Percentiles rank a stretch among this genome's conserved stretches.
phyloP scores from a whole-genome alignment of 2,888 invertebrate genomes.

The Corythucha ciliata region DNA sequence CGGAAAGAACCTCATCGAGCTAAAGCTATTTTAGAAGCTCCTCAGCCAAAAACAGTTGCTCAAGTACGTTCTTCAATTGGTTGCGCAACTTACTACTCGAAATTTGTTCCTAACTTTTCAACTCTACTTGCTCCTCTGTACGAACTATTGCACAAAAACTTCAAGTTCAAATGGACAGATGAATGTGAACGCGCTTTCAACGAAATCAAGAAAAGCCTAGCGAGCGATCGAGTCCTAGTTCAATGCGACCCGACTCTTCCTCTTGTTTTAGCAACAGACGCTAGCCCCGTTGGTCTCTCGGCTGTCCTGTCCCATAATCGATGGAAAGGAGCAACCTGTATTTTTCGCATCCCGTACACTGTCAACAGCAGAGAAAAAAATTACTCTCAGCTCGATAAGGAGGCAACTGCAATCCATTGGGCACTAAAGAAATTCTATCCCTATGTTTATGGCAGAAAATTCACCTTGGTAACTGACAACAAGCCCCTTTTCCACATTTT shows the following conservation, averaged over 20 bases:
- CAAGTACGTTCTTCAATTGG: constrained; percentile 1
- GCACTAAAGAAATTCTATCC: not conserved
- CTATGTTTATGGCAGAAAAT: not conserved
- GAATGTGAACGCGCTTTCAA: not conserved
- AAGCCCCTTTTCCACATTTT: not conserved
- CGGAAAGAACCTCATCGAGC: constrained; percentile 3
- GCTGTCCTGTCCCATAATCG: constrained; percentile 28
- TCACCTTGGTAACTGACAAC: not conserved
- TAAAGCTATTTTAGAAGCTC: not conserved
- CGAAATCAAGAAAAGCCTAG: not conserved
- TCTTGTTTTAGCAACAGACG: constrained; percentile 19
- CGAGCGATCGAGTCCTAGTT: constrained; percentile 11
- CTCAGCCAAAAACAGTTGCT: not conserved
- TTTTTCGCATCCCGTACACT: constrained; percentile 13
- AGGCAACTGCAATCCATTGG: constrained; percentile 5
- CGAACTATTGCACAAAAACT: too few relatives aligned
- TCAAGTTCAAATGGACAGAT: not conserved
- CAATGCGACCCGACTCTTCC: constrained; percentile 24
- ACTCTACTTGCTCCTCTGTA: too few relatives aligned
- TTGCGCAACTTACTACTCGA: constrained; percentile 6
- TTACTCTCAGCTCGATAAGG: constrained; percentile 10
- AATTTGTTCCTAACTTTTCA: constrained; percentile 7
- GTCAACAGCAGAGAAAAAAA: too few relatives aligned
- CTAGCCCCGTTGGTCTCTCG: constrained; percentile 25
- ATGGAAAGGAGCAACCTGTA: constrained; percentile 13